Percentiles rank a stretch among this genome's conserved stretches.
These are phyloP conservation scores for Hippoglossus hippoglossus DNA, from an alignment of 2,797 vertebrate genomes.

Conservation along the genomic window DNA sequence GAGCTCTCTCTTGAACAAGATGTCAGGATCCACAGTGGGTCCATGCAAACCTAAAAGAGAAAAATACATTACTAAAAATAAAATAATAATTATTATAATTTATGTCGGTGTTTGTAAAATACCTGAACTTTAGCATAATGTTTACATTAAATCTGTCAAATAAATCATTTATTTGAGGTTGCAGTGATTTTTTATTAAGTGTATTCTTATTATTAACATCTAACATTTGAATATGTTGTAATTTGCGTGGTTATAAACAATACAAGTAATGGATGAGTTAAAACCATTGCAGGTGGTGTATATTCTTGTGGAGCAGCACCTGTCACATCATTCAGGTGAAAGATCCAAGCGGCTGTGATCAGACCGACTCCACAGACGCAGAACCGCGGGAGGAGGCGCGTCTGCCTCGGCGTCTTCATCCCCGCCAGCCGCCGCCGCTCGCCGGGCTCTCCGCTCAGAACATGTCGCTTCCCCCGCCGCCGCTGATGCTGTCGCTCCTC, in stretches of 20 bases:
- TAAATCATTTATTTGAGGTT: not conserved
- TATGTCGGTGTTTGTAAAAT: not conserved
- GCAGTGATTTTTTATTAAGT: not conserved
- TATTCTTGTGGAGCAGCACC: slow-evolving; percentile 64
- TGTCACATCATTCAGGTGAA: slow-evolving; percentile 68
- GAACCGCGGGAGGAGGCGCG: slow-evolving; percentile 76
- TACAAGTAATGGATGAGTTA: not conserved
- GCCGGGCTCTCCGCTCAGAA: slow-evolving; percentile 69
- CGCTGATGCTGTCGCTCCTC: not conserved
- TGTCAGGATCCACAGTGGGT: slow-evolving; percentile 39
- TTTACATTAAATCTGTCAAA: not conserved
- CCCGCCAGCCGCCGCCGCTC: slow-evolving; percentile 58
- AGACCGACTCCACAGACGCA: slow-evolving; percentile 78
- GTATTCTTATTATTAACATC: no score
- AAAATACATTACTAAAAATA: not conserved
- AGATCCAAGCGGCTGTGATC: slow-evolving; percentile 73
- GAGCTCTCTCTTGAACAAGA: slow-evolving; percentile 72
- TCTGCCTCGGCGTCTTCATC: slow-evolving; percentile 76
- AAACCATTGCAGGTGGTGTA: no score
- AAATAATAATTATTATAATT: not conserved
- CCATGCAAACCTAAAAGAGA: slow-evolving; percentile 38
- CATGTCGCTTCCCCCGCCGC: slow-evolving; percentile 60
- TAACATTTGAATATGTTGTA: no score
- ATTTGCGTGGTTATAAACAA: not conserved
- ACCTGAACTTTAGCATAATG: not conserved